Percentiles rank a stretch among this genome's conserved stretches.
These are phyloP conservation scores for Phoxinus phoxinus DNA, from an alignment of 2,113 vertebrate genomes.

Conservation along the genomic window DNA sequence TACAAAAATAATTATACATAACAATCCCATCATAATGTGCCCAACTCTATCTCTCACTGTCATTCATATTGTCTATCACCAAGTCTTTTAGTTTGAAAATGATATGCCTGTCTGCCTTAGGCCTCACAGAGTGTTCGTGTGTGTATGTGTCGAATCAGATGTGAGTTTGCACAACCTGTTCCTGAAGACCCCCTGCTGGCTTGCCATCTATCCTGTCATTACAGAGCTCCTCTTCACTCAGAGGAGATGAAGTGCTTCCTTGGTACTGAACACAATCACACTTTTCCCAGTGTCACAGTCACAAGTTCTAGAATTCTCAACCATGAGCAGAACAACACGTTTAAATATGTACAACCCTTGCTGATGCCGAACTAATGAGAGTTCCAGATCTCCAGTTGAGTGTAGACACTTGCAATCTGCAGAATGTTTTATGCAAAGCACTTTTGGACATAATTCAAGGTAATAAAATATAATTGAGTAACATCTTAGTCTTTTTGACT, in stretches of 20 bases:
- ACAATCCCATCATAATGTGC: too few relatives aligned
- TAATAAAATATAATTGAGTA: neutral
- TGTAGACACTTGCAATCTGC: neutral
- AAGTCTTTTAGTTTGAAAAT: slow-evolving; percentile 10
- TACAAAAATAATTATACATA: too few relatives aligned
- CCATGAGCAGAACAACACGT: slow-evolving; percentile 1
- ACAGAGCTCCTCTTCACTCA: slow-evolving; percentile 17
- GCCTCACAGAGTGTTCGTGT: neutral
- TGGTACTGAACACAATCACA: neutral
- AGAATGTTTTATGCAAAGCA: neutral
- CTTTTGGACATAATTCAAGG: neutral
- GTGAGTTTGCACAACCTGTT: neutral
- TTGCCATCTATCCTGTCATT: slow-evolving; percentile 36
- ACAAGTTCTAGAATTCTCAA: neutral
- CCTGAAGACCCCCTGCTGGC: slow-evolving; percentile 26
- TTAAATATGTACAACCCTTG: slow-evolving; percentile 1
- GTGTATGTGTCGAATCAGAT: neutral
- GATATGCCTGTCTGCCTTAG: neutral
- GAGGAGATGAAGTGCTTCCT: slow-evolving; percentile 13
- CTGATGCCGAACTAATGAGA: slow-evolving; percentile 19
- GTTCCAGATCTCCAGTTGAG: neutral
- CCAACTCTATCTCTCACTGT: too few relatives aligned
- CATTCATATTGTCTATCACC: neutral
- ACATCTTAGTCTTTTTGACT: neutral
- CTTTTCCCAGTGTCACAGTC: too few relatives aligned